Conservation (phyloP, 2,888 invertebrate species). For the Dilophus febrilis region DNA sequence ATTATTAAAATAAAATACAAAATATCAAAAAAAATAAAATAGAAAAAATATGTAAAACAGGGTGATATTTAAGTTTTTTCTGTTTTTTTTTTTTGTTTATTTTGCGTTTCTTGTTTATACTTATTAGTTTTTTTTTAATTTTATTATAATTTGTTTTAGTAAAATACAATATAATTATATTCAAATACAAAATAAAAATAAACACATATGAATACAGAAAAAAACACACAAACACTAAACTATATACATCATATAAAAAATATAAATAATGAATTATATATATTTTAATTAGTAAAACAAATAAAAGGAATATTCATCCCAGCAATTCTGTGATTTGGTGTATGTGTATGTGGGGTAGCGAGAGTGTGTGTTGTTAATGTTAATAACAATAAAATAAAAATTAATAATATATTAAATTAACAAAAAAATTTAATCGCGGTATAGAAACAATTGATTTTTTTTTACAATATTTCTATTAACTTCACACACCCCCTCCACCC, state of each 20-base stretch:
- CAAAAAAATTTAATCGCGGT: constrained; percentile 2
- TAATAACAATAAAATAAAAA: constrained; percentile 1
- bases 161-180: no score
- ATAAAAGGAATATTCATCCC: background rate
- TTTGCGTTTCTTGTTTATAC: no score
- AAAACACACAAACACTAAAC: no score
- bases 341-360: background rate
- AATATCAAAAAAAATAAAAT: background rate
- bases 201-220: no score
- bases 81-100: no score
- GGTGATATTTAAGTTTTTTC: background rate
- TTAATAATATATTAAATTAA: constrained; percentile 1
- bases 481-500: background rate
- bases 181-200: no score
- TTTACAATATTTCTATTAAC: background rate
- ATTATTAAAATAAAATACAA: background rate
- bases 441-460: background rate
- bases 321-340: constrained; percentile 1
- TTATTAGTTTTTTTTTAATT: no score
- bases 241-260: no score
- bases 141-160: no score
- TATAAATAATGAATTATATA: no score
- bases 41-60: background rate
- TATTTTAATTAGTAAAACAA: no score
- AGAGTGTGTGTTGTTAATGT: background rate